These are phyloP conservation scores for Clarias macrocephalus DNA, from an alignment of 2,113 vertebrate species.

Conservation along the genomic window DNA sequence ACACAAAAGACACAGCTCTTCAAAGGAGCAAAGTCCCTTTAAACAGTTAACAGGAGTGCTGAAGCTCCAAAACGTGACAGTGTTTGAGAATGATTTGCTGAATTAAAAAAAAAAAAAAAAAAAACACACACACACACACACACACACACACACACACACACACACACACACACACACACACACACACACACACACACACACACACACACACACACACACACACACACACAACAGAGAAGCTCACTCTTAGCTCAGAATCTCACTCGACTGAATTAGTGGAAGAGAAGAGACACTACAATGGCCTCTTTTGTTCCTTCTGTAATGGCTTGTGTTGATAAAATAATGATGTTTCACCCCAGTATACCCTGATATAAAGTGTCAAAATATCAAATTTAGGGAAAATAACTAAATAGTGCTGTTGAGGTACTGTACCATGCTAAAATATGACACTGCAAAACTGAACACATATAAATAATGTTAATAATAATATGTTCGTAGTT, in stretches of 20 bases:
- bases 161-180: no score
- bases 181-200: no score
- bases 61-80: conserved; percentile 63
- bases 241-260: conserved; percentile 25
- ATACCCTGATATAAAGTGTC: background rate
- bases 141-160: no score
- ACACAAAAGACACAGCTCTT: conserved; percentile 71
- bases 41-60: conserved; percentile 67
- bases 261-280: conserved; percentile 5
- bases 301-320: conserved; percentile 14
- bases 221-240: conserved; percentile 44
- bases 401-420: background rate
- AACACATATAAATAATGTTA: background rate
- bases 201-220: conserved; percentile 17
- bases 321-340: background rate
- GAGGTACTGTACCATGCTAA: background rate
- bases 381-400: background rate
- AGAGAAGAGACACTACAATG: conserved; percentile 51
- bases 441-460: background rate
- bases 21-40: conserved; percentile 69
- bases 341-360: background rate
- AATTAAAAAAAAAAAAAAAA: conserved; percentile 25
- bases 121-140: conserved; percentile 52
- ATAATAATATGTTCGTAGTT: no score
- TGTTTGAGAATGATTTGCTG: conserved; percentile 71